Base-by-base conservation (phyloP, 1,140 invertebrate species). In the Atopsyche davidsoni region DNA sequence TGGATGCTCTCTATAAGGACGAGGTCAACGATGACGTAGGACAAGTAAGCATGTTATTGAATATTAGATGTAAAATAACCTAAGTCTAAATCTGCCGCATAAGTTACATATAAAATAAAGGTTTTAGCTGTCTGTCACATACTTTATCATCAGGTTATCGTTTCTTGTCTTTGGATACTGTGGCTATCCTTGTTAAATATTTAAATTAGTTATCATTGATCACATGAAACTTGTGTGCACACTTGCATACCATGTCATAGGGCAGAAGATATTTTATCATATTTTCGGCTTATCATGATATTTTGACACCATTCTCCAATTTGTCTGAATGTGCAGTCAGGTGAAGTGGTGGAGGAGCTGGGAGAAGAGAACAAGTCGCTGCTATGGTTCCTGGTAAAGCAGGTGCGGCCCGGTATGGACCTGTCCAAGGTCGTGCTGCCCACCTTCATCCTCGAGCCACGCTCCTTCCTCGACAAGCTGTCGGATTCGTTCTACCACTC, bases 391-490 rank as follows among this genome's bases (percentile, higher is more conserved):
- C 75, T 96, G 13, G 75, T 96, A 59, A 96, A 96, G 69, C 92
- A 96, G 79, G 89, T 95, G 60, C 77, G 92, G 17, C 93, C 93
- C 14, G 92, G 93, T 14, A 96, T 96, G 92, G 93, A 96, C 72
- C 71, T 96, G n/a, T 93, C 89, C 40, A 92, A 94, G 71, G 92
- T 96, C 21, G 91, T 94, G 6, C 70, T 96, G 36, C 92, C 92
- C 0, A 91, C 87, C 0, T 91, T 90, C 61, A 89, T 91, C 46
- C 64, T 96, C 41, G 93, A 96, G 64, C 91, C 92, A 13, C 70
- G 92, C 45, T 96, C 92, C 2, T 95, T 96, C 68, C 71, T 96
- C 10, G 93, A 96, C 66, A 96, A 95, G 70, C 75, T 96, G 1
- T 82, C 87, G 0, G 92, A 96, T 72, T 92, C 92, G 32, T 94